Conservation (phyloP, 2,888 invertebrate species). For the Labia minor region DNA sequence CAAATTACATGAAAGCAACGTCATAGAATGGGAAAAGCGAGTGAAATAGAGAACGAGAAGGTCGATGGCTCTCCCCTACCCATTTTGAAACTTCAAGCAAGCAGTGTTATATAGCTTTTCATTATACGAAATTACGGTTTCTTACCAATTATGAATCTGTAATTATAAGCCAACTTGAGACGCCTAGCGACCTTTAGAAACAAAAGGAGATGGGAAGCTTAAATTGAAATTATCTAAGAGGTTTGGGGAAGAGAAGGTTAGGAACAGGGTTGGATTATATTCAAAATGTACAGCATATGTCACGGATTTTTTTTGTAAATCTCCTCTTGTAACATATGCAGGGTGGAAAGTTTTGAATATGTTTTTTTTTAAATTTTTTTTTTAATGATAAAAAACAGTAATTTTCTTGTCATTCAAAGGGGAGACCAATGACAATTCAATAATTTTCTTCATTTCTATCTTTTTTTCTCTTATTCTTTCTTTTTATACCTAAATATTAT, state of each 20-base stretch:
- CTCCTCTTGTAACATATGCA: background rate
- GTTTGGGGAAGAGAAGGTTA: background rate
- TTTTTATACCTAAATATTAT: too few relatives aligned
- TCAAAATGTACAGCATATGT: background rate
- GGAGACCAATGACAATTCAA: background rate
- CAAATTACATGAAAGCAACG: background rate
- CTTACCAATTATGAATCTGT: slow-evolving; percentile 13
- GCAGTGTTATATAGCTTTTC: background rate
- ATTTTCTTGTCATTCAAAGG: background rate
- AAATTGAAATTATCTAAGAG: background rate
- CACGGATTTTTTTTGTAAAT: background rate
- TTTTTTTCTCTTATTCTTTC: too few relatives aligned
- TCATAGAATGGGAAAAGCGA: too few relatives aligned
- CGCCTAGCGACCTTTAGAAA: background rate
- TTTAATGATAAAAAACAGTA: background rate
- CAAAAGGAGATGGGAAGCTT: background rate
- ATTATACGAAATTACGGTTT: slow-evolving; percentile 8
- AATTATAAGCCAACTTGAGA: slow-evolving; percentile 1
- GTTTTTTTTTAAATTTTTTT: background rate
- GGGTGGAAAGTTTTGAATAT: background rate
- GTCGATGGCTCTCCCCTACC: background rate
- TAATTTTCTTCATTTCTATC: background rate
- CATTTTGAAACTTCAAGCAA: background rate
- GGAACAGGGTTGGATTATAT: background rate
- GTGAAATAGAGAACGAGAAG: too few relatives aligned